phyloP scores from a whole-genome alignment of 2,888 invertebrate genomes.

The Deroplatys truncata region DNA sequence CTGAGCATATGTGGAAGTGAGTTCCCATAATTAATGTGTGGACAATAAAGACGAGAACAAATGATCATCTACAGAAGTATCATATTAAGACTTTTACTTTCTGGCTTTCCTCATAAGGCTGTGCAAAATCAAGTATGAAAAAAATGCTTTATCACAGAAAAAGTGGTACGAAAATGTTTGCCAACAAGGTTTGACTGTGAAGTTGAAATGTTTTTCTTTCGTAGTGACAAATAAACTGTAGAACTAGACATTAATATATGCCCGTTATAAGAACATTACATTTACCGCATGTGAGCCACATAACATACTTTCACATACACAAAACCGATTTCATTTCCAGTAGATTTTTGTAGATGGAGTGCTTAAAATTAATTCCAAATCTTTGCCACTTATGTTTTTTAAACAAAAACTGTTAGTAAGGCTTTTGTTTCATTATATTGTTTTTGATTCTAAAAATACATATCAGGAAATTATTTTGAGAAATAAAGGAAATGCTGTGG shows the following conservation, averaged over 20 bases:
- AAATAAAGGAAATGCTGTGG: neutral
- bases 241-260: neutral
- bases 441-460: neutral
- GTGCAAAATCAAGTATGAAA: neutral
- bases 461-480: neutral
- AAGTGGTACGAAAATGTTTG: neutral
- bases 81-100: neutral
- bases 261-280: neutral
- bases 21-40: too few relatives aligned
- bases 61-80: neutral
- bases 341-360: neutral
- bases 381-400: neutral
- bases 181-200: constrained; percentile 9
- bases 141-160: neutral
- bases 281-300: neutral
- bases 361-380: neutral
- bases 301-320: neutral
- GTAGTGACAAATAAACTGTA: neutral
- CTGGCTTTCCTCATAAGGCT: neutral
- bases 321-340: neutral
- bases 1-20: too few relatives aligned
- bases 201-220: neutral
- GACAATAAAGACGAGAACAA: too few relatives aligned
- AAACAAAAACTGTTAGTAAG: neutral
- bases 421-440: neutral